Evolutionary conservation across 2,113 vertebrate species (phyloP).

Genomic region (Ginglymostoma cirratum): DNA sequence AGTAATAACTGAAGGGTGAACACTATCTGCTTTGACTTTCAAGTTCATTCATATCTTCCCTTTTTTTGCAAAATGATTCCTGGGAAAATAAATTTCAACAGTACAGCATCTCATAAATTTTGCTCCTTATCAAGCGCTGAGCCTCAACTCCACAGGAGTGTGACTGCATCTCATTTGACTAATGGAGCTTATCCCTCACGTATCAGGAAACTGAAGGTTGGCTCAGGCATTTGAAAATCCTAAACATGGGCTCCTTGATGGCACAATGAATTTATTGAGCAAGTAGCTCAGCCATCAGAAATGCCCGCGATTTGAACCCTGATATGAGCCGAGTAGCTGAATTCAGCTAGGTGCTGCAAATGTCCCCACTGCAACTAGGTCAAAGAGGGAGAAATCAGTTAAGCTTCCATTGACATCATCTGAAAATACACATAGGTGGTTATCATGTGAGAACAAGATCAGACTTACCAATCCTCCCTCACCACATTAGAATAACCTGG

Average conservation of each 20-base stretch:
- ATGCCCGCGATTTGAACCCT: not conserved
- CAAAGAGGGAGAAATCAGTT: not conserved
- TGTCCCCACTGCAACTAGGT: not conserved
- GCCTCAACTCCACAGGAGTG: not conserved
- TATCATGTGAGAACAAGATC: not conserved
- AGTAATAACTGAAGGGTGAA: not conserved
- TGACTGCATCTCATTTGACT: not conserved
- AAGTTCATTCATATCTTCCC: not conserved
- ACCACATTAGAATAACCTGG: not conserved
- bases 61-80: too few species aligned
- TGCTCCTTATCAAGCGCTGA: not conserved
- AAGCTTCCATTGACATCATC: not conserved
- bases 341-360: not conserved
- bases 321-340: not conserved
- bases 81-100: not conserved
- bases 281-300: not conserved
- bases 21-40: constrained; percentile 9
- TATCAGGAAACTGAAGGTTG: not conserved
- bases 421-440: not conserved
- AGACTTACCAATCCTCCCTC: not conserved
- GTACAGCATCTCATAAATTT: not conserved
- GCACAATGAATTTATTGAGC: not conserved
- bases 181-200: constrained; percentile 24
- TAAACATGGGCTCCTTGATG: not conserved
- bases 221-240: constrained; percentile 15